Base-by-base conservation (phyloP, 1,140 invertebrate species). In the Galleria mellonella region DNA sequence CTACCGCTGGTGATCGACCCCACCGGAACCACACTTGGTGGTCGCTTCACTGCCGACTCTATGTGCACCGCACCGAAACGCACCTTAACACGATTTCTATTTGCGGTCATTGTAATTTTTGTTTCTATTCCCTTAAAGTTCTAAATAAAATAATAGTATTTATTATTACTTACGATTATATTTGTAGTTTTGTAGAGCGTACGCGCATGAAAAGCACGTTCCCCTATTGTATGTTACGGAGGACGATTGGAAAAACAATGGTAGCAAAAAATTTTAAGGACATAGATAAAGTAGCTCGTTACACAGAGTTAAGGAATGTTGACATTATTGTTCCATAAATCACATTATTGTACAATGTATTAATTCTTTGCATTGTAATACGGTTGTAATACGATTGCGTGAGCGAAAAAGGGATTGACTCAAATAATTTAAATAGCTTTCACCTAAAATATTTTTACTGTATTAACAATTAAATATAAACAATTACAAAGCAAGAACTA, bases 11-110 rank as follows among this genome's bases (percentile, higher is more conserved):
- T 83, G 77, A 83, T 81, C 79, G 81, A 82, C 77, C 81, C 81
- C 70, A 84, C 81, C 81, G 81, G 81, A 84, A 82, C 75, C 74
- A 84, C 81, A 82, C 51, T 82, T 68, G 69, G 69, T 78, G 67
- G 71, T 60, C 67, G 60, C 69, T 68, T 66, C 71, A 79, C 76
- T 78, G 69, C 61, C 79, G 72, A 77, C 58, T 73, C 58, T 68
- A 62, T 81, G 81, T 84, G 75, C 81, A 84, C 62, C 61, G 63
- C 72, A 81, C 81, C 81, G 77, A 76, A 78, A 82, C 77, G 72
- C 57, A 51, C 57, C 65, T 69, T 56, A 45, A n/a, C 32, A 62
- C 14, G n/a, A 15, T 9, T 15, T 8, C 13, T 17, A 17, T 23
- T 23, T 23, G 17, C 17, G 17, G 6, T 2, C 9, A 37, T 37